Evolutionary conservation across 2,888 invertebrate genomes (phyloP).

Genomic region (Andrena chrysosceles): DNA sequence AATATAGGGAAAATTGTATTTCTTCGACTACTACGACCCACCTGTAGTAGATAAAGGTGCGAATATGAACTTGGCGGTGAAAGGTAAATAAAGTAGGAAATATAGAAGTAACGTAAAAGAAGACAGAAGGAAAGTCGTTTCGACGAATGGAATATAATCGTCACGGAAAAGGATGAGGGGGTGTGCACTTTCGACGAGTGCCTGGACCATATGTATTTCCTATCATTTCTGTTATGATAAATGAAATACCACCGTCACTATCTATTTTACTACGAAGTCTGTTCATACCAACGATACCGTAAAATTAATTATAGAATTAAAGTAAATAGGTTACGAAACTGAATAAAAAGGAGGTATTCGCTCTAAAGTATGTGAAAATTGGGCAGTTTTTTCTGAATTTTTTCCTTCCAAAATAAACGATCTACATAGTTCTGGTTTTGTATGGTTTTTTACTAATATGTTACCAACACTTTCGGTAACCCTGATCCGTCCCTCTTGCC

Average conservation of each 20-base stretch:
- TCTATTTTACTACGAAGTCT: not conserved
- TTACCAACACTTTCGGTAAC: too few species aligned
- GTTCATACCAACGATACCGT: not conserved
- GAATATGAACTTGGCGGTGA: not conserved
- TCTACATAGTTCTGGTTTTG: too few species aligned
- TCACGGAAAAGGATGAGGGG: constrained; percentile 30
- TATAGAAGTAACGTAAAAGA: not conserved
- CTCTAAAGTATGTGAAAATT: too few species aligned
- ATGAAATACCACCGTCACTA: constrained; percentile 36
- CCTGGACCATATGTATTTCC: constrained; percentile 38
- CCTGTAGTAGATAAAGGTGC: not conserved
- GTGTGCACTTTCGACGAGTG: constrained; percentile 13
- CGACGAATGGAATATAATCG: constrained; percentile 30
- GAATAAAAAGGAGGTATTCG: too few species aligned
- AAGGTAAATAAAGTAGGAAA: not conserved
- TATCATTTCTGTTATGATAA: constrained; percentile 48
- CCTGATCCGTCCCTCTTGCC: too few species aligned
- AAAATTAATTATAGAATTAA: not conserved
- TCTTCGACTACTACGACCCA: too few species aligned
- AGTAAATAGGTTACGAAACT: not conserved
- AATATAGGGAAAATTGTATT: too few species aligned
- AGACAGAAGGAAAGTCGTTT: not conserved
- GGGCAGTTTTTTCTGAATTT: too few species aligned
- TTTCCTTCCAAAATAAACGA: too few species aligned
- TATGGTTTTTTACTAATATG: too few species aligned